phyloP scores from a whole-genome alignment of 2,888 invertebrate genomes.

The Hypena proboscidalis region DNA sequence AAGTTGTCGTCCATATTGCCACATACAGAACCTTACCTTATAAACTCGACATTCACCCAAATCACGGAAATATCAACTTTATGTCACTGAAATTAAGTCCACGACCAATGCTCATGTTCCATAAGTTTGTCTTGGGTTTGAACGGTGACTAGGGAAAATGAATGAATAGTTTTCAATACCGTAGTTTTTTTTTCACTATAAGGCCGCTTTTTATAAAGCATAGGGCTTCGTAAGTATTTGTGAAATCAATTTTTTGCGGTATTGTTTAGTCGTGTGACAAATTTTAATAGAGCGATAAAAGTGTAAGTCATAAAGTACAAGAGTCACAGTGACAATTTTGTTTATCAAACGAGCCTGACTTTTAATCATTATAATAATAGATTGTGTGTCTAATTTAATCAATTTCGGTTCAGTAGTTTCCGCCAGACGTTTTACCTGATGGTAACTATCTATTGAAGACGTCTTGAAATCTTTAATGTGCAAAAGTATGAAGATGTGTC shows the following conservation, averaged over 20 bases:
- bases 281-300: not conserved
- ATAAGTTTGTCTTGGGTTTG: not conserved
- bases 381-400: too few species aligned
- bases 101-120: not conserved
- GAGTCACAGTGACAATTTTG: too few species aligned
- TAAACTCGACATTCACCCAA: not conserved
- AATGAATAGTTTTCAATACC: constrained; percentile 16
- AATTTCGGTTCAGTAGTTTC: too few species aligned
- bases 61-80: constrained; percentile 9
- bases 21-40: constrained; percentile 18
- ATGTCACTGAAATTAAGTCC: not conserved
- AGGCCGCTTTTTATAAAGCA: constrained; percentile 6
- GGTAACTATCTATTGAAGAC: too few species aligned
- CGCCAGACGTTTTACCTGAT: too few species aligned
- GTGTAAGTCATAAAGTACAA: not conserved
- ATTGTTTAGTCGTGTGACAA: not conserved
- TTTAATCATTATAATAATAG: too few species aligned
- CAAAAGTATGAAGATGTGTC: too few species aligned
- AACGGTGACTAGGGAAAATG: constrained; percentile 15
- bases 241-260: constrained; percentile 4
- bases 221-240: constrained; percentile 3
- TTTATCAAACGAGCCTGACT: too few species aligned
- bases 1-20: constrained; percentile 43
- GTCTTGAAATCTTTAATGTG: too few species aligned
- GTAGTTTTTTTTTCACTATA: constrained; percentile 21